phyloP scores from a whole-genome alignment of 2,113 vertebrate genomes.

The Gadus macrocephalus region DNA sequence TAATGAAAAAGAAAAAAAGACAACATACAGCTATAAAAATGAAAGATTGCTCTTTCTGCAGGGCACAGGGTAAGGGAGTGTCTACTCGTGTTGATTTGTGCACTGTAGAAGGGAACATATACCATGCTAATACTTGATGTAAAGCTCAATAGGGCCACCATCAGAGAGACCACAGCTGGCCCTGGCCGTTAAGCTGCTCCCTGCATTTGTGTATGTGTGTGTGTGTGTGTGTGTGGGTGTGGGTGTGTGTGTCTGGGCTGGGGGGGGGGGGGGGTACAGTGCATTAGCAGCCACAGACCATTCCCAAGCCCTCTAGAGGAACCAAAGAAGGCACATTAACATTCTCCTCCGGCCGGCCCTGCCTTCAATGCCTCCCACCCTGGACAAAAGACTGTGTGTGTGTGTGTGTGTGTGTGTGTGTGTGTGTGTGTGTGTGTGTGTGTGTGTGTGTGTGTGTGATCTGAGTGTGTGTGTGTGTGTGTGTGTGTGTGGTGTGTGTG shows the following conservation, averaged over 20 bases:
- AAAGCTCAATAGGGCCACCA: too few species aligned
- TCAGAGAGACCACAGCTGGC: too few species aligned
- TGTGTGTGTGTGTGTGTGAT: not conserved
- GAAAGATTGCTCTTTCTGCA: too few species aligned
- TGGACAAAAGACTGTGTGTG: conserved; percentile 65
- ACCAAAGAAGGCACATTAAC: conserved; percentile 64
- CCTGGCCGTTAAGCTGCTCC: conserved; percentile 2
- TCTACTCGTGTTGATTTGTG: too few species aligned
- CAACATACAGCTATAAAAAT: too few species aligned
- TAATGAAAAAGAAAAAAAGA: too few species aligned
- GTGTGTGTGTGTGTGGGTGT: not conserved
- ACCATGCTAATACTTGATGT: too few species aligned
- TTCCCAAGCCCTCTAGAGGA: conserved; percentile 58
- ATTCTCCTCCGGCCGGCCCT: conserved; percentile 71
- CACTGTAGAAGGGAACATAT: too few species aligned
- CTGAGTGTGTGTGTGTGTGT: not conserved
- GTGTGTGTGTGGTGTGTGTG: conserved; percentile 17
- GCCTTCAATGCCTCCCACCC: conserved; percentile 69
- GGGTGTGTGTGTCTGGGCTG: too few species aligned
- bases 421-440: conserved; percentile 6
- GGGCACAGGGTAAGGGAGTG: too few species aligned
- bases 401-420: not conserved
- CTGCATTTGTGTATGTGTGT: conserved; percentile 10
- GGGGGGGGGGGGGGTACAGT: conserved; percentile 37
- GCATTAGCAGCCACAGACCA: conserved; percentile 66